These are phyloP conservation scores for Okapia johnstoni DNA, from an alignment of 2,113 vertebrate genomes.

Conservation along the genomic window DNA sequence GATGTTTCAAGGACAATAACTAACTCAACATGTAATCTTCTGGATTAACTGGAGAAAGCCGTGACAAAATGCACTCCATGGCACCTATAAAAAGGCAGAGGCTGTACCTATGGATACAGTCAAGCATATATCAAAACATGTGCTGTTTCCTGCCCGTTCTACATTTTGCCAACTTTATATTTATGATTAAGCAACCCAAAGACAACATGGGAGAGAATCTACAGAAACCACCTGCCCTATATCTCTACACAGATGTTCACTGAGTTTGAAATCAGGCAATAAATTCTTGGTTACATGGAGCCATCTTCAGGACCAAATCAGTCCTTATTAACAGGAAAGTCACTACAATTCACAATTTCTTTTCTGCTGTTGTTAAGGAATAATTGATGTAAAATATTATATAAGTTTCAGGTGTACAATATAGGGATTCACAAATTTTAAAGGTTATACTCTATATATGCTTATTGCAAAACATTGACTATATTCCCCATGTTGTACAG, in stretches of 20 bases:
- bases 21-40: neutral
- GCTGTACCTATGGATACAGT: neutral
- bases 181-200: neutral
- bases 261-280: neutral
- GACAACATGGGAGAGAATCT: neutral
- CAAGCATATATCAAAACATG: neutral
- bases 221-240: neutral
- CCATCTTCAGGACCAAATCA: neutral
- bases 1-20: neutral
- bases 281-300: neutral
- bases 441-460: neutral
- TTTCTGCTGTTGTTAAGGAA: neutral
- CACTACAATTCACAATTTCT: neutral
- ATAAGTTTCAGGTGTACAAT: neutral
- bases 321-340: neutral
- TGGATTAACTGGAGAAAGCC: neutral
- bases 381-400: neutral
- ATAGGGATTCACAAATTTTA: neutral
- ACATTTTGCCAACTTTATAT: neutral
- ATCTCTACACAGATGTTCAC: neutral
- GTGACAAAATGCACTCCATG: neutral
- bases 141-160: neutral
- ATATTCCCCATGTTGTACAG: neutral
- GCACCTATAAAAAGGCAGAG: neutral
- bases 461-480: neutral